Percentiles rank a stretch among this genome's conserved stretches.
phyloP scores from a whole-genome alignment of 2,888 invertebrate species.

The Temnothorax ravouxi region DNA sequence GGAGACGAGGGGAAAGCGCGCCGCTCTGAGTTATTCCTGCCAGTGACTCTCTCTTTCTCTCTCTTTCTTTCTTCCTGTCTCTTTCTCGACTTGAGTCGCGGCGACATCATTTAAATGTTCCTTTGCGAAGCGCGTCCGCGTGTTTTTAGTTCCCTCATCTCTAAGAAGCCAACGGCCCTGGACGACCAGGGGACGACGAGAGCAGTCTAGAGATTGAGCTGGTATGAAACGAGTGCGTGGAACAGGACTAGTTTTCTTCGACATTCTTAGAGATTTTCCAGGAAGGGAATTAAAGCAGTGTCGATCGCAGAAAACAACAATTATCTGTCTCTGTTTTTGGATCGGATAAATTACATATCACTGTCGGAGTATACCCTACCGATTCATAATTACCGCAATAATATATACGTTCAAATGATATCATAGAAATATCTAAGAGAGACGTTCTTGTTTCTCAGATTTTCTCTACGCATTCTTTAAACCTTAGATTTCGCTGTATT shows the following conservation, averaged over 20 bases:
- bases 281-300: conserved; percentile 19
- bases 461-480: not conserved
- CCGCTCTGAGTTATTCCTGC: conserved; percentile 83
- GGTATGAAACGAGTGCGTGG: conserved; percentile 75
- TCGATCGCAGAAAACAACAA: not conserved
- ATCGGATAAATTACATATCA: not conserved
- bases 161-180: conserved; percentile 79
- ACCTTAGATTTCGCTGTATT: conserved; percentile 10
- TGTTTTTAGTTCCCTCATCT: conserved; percentile 84
- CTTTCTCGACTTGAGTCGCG: conserved; percentile 71
- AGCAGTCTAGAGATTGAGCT: conserved; percentile 76
- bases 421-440: not conserved
- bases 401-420: not conserved
- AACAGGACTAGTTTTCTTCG: conserved; percentile 65
- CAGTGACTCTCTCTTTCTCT: conserved; percentile 55
- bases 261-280: conserved; percentile 35
- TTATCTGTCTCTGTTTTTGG: not conserved
- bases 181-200: conserved; percentile 69
- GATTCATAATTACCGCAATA: not conserved
- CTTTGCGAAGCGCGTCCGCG: conserved; percentile 80
- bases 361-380: not conserved
- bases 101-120: conserved; percentile 86
- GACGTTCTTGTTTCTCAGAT: not conserved
- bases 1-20: conserved; percentile 63
- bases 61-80: conserved; percentile 47